Evolutionary conservation across 2,797 vertebrate genomes (phyloP).

Genomic region (Tolypeutes matacus): DNA sequence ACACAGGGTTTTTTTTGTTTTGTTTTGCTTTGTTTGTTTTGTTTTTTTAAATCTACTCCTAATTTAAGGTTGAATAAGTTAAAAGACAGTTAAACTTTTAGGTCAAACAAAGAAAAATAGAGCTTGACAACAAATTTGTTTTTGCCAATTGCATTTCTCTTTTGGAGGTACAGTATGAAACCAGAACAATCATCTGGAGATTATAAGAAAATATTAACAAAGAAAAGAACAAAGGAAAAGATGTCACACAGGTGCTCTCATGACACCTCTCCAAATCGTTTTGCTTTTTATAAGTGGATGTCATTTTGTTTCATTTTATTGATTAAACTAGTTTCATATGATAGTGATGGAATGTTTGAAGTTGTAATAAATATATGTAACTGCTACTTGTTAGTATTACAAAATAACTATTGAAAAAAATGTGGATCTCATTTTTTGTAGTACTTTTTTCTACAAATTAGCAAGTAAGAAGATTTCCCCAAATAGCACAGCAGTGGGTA

Average conservation of each 20-base stretch:
- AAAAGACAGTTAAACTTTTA: not conserved
- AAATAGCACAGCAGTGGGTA: not conserved
- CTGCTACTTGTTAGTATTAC: not conserved
- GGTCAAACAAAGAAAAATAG: not conserved
- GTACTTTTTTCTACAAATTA: not conserved
- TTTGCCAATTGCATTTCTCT: not conserved
- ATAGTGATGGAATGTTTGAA: not conserved
- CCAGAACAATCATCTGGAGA: not conserved
- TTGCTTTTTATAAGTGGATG: not conserved
- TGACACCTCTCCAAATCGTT: not conserved
- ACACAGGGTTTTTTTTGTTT: not conserved
- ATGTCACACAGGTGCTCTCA: not conserved
- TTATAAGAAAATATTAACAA: not conserved
- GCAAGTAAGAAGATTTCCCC: not conserved
- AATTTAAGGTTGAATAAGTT: not conserved
- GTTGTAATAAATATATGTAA: not conserved
- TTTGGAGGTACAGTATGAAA: not conserved
- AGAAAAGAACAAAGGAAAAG: not conserved
- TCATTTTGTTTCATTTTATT: constrained; percentile 29
- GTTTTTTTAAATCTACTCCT: not conserved
- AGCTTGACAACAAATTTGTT: not conserved
- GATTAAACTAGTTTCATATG: not conserved
- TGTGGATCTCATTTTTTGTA: not conserved
- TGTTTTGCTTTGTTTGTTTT: no score
- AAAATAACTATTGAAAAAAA: not conserved